These are phyloP conservation scores for Coregonus ussuriensis DNA, from an alignment of 2,797 vertebrate genomes.

Conservation along the genomic window DNA sequence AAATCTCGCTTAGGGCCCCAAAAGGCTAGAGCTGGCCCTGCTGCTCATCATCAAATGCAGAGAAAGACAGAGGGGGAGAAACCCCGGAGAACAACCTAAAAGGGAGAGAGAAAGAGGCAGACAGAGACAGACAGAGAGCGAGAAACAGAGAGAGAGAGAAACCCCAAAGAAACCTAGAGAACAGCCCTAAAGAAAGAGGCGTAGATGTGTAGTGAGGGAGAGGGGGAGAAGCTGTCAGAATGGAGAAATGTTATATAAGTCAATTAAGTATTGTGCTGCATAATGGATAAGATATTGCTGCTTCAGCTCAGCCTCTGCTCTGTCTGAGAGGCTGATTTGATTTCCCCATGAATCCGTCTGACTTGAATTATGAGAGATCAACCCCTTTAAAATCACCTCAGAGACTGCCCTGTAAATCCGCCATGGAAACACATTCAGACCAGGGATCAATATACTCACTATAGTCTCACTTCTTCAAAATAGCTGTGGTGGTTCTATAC, in stretches of 20 bases:
- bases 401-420: constrained; percentile 49
- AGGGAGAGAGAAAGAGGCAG: background rate
- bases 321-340: constrained; percentile 73
- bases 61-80: constrained; percentile 6
- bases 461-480: constrained; percentile 33
- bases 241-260: constrained; percentile 74
- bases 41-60: constrained; percentile 65
- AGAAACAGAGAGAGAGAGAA: constrained; percentile 26
- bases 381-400: constrained; percentile 67
- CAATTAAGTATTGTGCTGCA: constrained; percentile 71
- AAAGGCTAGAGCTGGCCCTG: background rate
- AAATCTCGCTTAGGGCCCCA: too few species aligned
- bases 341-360: constrained; percentile 71
- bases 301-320: constrained; percentile 52
- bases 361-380: constrained; percentile 75
- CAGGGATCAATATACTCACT: constrained; percentile 29
- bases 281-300: constrained; percentile 65
- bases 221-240: constrained; percentile 60
- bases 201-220: constrained; percentile 7
- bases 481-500: background rate
- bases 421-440: constrained; percentile 32
- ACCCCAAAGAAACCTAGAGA: constrained; percentile 6
- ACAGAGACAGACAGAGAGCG: constrained; percentile 10
- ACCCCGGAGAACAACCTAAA: constrained; percentile 52
- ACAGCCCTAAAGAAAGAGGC: constrained; percentile 7